Conservation (phyloP, 2,797 vertebrate species). For the Anguilla marmorata region DNA sequence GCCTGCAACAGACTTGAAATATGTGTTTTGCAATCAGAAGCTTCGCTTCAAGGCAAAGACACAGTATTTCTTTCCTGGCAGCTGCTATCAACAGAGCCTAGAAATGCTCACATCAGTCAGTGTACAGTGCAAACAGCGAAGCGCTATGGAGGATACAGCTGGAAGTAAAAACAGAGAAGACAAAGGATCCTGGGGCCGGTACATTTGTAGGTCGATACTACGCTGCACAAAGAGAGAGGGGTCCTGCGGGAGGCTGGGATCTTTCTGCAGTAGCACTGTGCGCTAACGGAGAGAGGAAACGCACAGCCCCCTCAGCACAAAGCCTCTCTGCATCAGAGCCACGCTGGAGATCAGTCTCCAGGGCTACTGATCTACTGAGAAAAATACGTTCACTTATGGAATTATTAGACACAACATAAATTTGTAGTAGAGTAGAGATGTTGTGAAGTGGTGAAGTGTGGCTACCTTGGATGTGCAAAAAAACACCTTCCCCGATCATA, state of each 20-base stretch:
- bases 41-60: not conserved
- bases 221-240: constrained; percentile 32
- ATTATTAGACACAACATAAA: not conserved
- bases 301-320: not conserved
- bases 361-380: not conserved
- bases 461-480: not conserved
- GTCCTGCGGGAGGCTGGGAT: constrained; percentile 44
- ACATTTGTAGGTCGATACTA: constrained; percentile 50
- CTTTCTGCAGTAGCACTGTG: constrained; percentile 1
- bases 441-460: not conserved
- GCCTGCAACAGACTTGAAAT: not conserved
- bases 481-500: not conserved
- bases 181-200: constrained; percentile 40
- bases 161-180: constrained; percentile 14
- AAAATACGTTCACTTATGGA: not conserved
- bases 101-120: not conserved
- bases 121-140: not conserved
- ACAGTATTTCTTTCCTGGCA: not conserved
- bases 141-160: not conserved
- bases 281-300: not conserved
- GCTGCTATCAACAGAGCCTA: not conserved
- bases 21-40: not conserved
- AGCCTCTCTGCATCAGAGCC: not conserved
- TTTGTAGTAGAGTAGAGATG: not conserved
- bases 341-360: not conserved